Percentiles rank a stretch among this genome's conserved stretches.
phyloP scores from a whole-genome alignment of 2,113 vertebrate species.

The Prinia subflava region DNA sequence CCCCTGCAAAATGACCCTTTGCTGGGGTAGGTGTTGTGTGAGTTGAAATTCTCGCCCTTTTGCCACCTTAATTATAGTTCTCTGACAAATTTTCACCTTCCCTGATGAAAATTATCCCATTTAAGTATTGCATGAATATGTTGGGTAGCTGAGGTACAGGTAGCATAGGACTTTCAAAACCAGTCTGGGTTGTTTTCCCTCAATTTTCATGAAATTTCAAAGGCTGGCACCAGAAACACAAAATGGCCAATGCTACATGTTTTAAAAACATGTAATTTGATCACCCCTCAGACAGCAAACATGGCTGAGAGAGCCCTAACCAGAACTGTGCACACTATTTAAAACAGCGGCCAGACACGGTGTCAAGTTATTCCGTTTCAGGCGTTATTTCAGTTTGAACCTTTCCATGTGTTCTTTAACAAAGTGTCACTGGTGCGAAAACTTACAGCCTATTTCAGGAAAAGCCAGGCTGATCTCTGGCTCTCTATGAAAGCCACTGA shows the following conservation, averaged over 20 bases:
- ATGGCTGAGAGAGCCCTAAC: background rate
- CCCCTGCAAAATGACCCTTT: background rate
- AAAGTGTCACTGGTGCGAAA: background rate
- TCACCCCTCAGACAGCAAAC: background rate
- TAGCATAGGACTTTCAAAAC: background rate
- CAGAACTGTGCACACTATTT: background rate
- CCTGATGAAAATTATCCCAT: background rate
- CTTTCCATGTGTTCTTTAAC: conserved; percentile 3
- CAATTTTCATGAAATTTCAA: background rate
- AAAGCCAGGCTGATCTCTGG: background rate
- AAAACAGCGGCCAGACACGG: background rate
- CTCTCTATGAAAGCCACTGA: background rate
- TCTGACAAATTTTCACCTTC: background rate
- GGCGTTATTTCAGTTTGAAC: background rate
- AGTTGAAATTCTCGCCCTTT: background rate
- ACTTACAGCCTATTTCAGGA: background rate
- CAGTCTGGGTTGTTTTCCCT: background rate
- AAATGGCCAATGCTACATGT: background rate
- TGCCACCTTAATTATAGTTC: background rate
- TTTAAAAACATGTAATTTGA: conserved; percentile 25
- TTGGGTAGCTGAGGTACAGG: background rate
- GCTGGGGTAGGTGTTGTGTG: too few species aligned
- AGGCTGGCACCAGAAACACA: background rate
- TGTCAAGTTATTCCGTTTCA: background rate
- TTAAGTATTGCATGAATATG: background rate